Base-by-base conservation (phyloP, 2,888 invertebrate genomes). In the Mystacides longicornis region DNA sequence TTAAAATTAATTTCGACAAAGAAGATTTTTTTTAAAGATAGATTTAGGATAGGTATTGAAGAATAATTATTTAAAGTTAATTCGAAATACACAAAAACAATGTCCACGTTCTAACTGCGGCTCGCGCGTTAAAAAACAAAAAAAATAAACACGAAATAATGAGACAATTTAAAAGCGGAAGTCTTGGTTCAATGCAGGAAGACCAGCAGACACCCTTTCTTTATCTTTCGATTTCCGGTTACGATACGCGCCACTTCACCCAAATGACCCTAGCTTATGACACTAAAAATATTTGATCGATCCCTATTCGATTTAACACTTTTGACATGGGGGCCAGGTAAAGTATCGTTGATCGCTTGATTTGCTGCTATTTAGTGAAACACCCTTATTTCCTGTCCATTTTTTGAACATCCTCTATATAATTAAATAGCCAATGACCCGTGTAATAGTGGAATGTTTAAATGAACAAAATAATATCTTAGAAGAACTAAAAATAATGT, bases 341-440 rank as follows among this genome's bases (percentile, higher is more conserved):
- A 37, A 20, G 45, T 45, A 5, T 45, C 20, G 45, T 21, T 21
- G 9, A 20, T 48, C 16, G 22, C 3, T 22, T 11, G 16, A 23
- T 16, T 48, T 22, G 22, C 20, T 20, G 20, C 27, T 31, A 33
- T 14, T 48, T 42, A 49, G 19, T 7, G 9, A 16, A 22, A 43
- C 23, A 54, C 49, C 54, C 54, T 50, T 43, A 31, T 31, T 49
- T 54, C 54, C 54, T 54, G 54, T 23, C 54, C 49, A 43, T 49
- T 54, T 42, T 45, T 20, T 27, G 27, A 20, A 31, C 45, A 49
- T 54, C 54, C 54, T 54, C 45, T 43, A 18, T 14, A n/a, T 54
- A 49, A 54, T 54, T 54, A 50, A 21, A 50, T 33, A 54, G 20
- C 50, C 49, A 31, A 54, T 54, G 54, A 54, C 54, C 54, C 45